phyloP scores from a whole-genome alignment of 2,797 vertebrate species.

The Mallotus villosus region DNA sequence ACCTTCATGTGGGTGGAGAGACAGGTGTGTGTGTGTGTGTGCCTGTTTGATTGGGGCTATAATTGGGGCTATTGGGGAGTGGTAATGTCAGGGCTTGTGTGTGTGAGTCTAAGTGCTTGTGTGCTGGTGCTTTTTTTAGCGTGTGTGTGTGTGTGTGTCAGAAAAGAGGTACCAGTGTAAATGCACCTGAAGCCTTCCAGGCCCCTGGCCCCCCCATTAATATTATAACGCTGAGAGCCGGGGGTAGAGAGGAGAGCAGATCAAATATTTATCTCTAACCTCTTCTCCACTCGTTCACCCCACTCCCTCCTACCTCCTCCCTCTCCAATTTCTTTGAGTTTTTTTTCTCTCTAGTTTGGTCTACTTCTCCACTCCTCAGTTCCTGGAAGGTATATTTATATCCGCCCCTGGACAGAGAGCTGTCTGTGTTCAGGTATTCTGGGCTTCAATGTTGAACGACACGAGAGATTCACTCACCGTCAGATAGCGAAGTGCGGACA shows the following conservation, averaged over 20 bases:
- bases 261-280: slow-evolving; percentile 54
- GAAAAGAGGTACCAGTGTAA: slow-evolving; percentile 15
- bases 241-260: slow-evolving; percentile 27
- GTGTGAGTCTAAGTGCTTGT: neutral
- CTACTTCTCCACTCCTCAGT: neutral
- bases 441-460: slow-evolving; percentile 19
- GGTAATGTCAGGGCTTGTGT: neutral
- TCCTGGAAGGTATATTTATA: neutral
- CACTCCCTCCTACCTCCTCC: slow-evolving; percentile 4
- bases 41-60: neutral
- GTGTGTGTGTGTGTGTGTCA: neutral
- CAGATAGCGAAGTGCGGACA: slow-evolving; percentile 16
- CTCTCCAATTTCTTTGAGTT: neutral
- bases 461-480: slow-evolving; percentile 10
- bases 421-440: slow-evolving; percentile 20
- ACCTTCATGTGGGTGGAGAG: neutral
- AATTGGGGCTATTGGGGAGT: neutral
- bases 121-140: neutral
- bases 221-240: slow-evolving; percentile 31
- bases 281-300: neutral
- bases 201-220: slow-evolving; percentile 45
- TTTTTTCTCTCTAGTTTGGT: neutral
- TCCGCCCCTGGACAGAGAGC: neutral
- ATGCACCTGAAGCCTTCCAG: slow-evolving; percentile 29
- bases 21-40: neutral